Percentiles rank a stretch among this genome's conserved stretches.
Conservation (phyloP, 1,140 invertebrate genomes). For the Aphis craccivora region DNA sequence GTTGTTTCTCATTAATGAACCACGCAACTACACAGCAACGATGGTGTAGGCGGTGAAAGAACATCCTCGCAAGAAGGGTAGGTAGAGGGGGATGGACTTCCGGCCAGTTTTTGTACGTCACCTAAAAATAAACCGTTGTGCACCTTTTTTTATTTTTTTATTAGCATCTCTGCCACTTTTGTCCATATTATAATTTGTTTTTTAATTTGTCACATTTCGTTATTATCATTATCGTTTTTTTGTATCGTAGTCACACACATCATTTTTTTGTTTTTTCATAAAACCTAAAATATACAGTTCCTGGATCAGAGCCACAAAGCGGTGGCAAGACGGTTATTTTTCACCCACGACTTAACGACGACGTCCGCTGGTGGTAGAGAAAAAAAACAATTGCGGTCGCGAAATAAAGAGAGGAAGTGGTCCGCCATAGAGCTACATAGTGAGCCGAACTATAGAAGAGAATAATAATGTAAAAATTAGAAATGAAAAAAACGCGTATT, state of each 20-base stretch:
- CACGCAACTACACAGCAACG: not conserved
- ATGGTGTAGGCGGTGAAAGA: not conserved
- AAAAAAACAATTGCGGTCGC: conserved; percentile 18
- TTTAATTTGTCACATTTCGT: conserved; percentile 46
- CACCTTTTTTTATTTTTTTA: not conserved
- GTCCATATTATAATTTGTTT: conserved; percentile 10
- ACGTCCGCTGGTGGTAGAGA: not conserved
- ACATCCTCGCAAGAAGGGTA: not conserved
- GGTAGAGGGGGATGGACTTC: not conserved
- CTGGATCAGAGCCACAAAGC: conserved; percentile 22
- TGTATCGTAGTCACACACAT: not conserved
- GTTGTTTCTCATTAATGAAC: conserved; percentile 39
- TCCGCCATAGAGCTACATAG: not conserved
- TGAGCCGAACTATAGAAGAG: not conserved
- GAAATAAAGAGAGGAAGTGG: conserved; percentile 20
- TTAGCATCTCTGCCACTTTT: not conserved
- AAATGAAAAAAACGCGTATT: conserved; percentile 42
- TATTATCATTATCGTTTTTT: not conserved
- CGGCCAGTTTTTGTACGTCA: conserved; percentile 38
- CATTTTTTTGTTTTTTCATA: not conserved
- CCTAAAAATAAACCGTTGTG: conserved; percentile 35
- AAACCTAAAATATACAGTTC: conserved; percentile 33
- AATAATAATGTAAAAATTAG: conserved; percentile 21
- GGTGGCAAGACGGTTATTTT: conserved; percentile 23
- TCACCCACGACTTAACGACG: conserved; percentile 21